Conservation (phyloP, 2,888 invertebrate species). For the Sipha maydis region DNA sequence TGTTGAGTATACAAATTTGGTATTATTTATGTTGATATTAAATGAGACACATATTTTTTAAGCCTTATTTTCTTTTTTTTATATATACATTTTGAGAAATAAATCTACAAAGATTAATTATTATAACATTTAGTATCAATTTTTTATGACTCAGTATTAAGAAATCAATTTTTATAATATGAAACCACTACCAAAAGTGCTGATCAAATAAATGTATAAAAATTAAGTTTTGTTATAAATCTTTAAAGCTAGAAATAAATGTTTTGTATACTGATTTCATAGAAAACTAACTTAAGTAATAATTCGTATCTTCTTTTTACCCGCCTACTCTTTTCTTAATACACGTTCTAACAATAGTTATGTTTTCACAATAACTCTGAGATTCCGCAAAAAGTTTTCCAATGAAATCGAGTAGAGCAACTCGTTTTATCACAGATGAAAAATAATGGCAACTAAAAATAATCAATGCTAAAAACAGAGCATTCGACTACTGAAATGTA, state of each 20-base stretch:
- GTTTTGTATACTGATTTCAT: constrained; percentile 27
- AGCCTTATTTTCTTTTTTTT: too few species aligned
- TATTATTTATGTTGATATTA: too few species aligned
- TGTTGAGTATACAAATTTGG: too few species aligned
- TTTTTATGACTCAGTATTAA: too few species aligned
- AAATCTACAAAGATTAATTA: too few species aligned
- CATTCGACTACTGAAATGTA: too few species aligned
- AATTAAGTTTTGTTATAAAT: background rate
- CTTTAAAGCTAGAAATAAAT: background rate
- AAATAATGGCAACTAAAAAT: background rate
- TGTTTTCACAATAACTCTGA: background rate
- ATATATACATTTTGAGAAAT: too few species aligned
- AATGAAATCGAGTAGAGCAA: background rate
- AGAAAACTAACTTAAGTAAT: constrained; percentile 12
- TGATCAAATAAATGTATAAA: too few species aligned
- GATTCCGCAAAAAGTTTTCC: background rate
- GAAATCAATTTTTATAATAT: too few species aligned
- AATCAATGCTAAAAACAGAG: background rate
- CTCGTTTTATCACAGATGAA: background rate
- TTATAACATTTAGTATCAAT: too few species aligned
- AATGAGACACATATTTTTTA: too few species aligned
- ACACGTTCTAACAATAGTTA: background rate
- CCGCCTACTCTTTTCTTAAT: background rate
- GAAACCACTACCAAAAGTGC: too few species aligned
- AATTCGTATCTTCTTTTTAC: background rate